Evolutionary conservation across 2,113 vertebrate species (phyloP), one percentile per base, ranked within the genome.

Genomic region (Cololabis saira): DNA sequence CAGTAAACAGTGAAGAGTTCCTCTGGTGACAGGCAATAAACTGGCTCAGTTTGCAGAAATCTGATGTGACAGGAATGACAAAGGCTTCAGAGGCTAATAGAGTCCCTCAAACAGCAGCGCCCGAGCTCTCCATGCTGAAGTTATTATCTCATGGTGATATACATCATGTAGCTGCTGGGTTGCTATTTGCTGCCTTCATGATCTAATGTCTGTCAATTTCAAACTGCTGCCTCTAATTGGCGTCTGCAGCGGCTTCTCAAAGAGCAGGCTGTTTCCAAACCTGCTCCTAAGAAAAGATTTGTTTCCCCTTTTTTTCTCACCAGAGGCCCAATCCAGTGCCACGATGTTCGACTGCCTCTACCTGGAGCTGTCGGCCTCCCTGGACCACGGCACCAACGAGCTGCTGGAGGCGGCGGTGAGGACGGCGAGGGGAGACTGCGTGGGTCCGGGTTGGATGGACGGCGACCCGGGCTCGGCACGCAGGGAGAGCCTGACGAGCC

Each of bases 371-470:
- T 96, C 95, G 0, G 95, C 95, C 15, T 95, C 94, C 0, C 90
- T 97, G 71, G 95, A 97, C 58, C 96, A 97, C 73, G 95, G 94
- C 79, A 97, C 95, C 11, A 92, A 82, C 0, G 95, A 96, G 87
- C 91, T 97, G 42, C 89, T 96, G 72, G 95, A 97, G 84, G 94
- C 93, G 0, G 94, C 94, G 0, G 94, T 97, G 30, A 91, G 95
- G 58, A 92, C 93, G 0, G 95, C 95, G 5, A 88, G 95, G 37
- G 93, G 96, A 24, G 91, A 95, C 76, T 91, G 87, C 14, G 77
- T 89, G 47, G 93, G 89, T 12, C 90, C 88, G 0, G 86, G 87
- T 15, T 93, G 92, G 92, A 87, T 82, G 0, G 87, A 92, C 1
- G 91, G 92, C 0, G 90, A 91, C 24, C 83, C 89, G 0, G 72